phyloP scores from a whole-genome alignment of 2,797 vertebrate species.

The Mus minutoides region DNA sequence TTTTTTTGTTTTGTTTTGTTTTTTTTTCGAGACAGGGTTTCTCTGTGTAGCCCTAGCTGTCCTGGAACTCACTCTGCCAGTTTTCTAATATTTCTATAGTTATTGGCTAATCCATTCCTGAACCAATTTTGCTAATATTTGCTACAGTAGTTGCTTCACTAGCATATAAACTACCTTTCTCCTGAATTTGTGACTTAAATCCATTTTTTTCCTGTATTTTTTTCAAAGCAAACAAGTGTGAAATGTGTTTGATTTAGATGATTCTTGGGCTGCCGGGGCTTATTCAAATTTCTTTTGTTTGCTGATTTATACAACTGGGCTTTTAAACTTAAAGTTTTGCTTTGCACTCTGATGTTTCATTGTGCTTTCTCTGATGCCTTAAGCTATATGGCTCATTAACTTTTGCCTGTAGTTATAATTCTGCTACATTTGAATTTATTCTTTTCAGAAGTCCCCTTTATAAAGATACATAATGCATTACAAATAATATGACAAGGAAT shows the following conservation, averaged over 20 bases:
- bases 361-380: conserved; percentile 37
- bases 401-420: conserved; percentile 49
- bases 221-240: conserved; percentile 5
- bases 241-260: conserved; percentile 52
- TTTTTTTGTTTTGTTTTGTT: too few relatives aligned
- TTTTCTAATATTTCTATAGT: conserved; percentile 33
- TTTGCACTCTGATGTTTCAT: neutral
- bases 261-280: neutral
- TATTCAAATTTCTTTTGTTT: conserved; percentile 25
- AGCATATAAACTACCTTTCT: conserved; percentile 4
- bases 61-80: too few relatives aligned
- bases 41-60: too few relatives aligned
- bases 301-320: neutral
- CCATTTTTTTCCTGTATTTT: conserved; percentile 55
- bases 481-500: conserved; percentile 55
- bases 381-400: conserved; percentile 48
- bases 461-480: conserved; percentile 32
- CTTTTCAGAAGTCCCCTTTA: neutral
- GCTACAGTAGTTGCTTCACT: neutral
- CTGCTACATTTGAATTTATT: conserved; percentile 27
- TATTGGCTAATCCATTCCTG: conserved; percentile 40
- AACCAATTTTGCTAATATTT: conserved; percentile 39
- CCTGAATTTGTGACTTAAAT: conserved; percentile 52
- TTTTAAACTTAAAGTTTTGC: conserved; percentile 13
- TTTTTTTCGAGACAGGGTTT: too few relatives aligned